phyloP scores from a whole-genome alignment of 2,797 vertebrate species.

The Tragopan temminckii region DNA sequence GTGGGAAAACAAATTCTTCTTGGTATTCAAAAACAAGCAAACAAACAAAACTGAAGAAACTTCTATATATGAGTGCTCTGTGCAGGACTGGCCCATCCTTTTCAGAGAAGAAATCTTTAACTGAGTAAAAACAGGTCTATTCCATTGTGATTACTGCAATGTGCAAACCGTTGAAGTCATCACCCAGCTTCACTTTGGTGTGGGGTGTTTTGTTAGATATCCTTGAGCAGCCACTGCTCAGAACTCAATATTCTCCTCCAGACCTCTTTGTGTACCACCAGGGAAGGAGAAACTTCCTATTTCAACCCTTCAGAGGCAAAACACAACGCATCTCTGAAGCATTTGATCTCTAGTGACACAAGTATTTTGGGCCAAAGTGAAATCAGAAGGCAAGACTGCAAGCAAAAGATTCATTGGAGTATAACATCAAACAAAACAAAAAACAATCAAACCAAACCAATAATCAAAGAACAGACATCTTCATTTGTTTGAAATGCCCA shows the following conservation, averaged over 20 bases:
- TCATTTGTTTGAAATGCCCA: background rate
- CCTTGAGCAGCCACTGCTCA: background rate
- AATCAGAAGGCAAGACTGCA: background rate
- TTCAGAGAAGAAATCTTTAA: background rate
- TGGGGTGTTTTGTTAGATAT: background rate
- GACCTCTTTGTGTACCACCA: background rate
- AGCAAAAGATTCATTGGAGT: background rate
- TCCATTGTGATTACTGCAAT: background rate
- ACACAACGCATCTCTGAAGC: background rate
- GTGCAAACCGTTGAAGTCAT: background rate
- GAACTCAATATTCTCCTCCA: accelerated
- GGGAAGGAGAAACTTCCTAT: background rate
- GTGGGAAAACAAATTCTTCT: background rate
- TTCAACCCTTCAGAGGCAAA: background rate
- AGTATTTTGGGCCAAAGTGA: background rate
- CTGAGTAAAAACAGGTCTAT: background rate
- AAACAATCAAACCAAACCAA: background rate
- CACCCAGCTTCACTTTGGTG: background rate
- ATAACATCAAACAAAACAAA: background rate
- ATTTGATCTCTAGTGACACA: background rate
- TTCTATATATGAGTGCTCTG: background rate
- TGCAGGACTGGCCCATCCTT: accelerated
- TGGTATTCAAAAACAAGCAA: background rate
- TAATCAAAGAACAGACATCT: background rate
- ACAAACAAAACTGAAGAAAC: background rate